Evolutionary conservation across 1,140 invertebrate genomes (phyloP).

Genomic region (Listronotus bonariensis): DNA sequence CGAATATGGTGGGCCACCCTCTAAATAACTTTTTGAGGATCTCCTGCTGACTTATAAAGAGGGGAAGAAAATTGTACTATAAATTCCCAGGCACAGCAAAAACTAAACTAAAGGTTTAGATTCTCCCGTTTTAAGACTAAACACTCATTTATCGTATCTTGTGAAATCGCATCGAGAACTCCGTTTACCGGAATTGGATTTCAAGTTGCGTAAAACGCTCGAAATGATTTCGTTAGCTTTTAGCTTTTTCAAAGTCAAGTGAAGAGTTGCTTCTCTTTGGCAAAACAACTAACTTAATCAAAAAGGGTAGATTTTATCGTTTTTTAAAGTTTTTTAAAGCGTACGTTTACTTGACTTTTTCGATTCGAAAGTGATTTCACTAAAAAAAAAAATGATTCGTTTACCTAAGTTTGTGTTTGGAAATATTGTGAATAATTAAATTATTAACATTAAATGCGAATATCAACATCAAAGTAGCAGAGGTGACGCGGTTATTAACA

Average conservation of each 20-base stretch:
- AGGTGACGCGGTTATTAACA: too few species aligned
- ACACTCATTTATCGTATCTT: slow-evolving; percentile 34
- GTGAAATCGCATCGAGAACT: slow-evolving; percentile 23
- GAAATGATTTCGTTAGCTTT: slow-evolving; percentile 27
- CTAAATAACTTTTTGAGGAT: too few species aligned
- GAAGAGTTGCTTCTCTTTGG: slow-evolving; percentile 16
- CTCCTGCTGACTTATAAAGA: neutral
- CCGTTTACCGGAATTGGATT: slow-evolving; percentile 30
- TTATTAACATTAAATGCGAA: too few species aligned
- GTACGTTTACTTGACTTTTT: too few species aligned
- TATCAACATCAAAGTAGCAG: too few species aligned
- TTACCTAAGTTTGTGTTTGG: too few species aligned
- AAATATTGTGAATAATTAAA: too few species aligned
- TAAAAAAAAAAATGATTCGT: too few species aligned
- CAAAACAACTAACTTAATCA: slow-evolving; percentile 31
- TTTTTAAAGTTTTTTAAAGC: slow-evolving; percentile 13
- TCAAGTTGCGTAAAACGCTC: slow-evolving; percentile 33
- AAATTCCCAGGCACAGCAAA: slow-evolving; percentile 14
- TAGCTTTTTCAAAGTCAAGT: slow-evolving; percentile 11
- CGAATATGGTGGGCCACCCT: too few species aligned
- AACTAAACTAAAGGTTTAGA: slow-evolving; percentile 23
- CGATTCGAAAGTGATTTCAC: too few species aligned
- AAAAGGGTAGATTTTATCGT: slow-evolving; percentile 17
- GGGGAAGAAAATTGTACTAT: slow-evolving; percentile 10
- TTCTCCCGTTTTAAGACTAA: slow-evolving; percentile 29